These are phyloP conservation scores for Balearica regulorum DNA, from an alignment of 2,797 vertebrate species.

Conservation along the genomic window DNA sequence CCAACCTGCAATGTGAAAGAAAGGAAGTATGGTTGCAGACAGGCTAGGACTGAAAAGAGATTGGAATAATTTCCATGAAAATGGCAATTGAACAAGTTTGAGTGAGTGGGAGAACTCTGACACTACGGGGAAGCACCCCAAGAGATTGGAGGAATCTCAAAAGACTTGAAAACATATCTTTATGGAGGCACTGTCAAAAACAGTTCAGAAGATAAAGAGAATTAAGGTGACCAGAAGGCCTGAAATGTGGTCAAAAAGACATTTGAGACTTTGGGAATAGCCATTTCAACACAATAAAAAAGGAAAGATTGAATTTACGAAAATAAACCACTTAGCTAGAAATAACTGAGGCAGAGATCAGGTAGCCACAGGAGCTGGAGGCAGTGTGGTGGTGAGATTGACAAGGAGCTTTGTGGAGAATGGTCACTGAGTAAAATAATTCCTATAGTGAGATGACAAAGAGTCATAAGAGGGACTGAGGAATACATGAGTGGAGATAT, in stretches of 20 bases:
- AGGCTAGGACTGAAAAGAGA: neutral
- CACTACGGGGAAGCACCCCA: fast-evolving
- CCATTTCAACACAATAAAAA: neutral
- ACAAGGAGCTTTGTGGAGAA: neutral
- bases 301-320: neutral
- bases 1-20: neutral
- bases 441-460: neutral
- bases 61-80: neutral
- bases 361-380: neutral
- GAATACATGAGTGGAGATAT: neutral
- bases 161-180: neutral
- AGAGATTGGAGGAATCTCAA: neutral
- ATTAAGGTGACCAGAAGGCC: neutral
- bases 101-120: neutral
- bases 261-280: neutral
- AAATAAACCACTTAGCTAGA: neutral
- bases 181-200: neutral
- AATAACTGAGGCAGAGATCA: neutral
- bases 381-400: neutral
- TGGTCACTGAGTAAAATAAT: neutral
- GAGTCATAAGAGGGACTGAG: neutral
- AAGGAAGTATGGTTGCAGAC: neutral
- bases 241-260: neutral
- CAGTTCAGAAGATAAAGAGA: neutral
- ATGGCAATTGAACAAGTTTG: neutral